Evolutionary conservation across 2,797 vertebrate species (phyloP), one percentile per base, ranked within the genome.

Genomic region (Nyctibius grandis): DNA sequence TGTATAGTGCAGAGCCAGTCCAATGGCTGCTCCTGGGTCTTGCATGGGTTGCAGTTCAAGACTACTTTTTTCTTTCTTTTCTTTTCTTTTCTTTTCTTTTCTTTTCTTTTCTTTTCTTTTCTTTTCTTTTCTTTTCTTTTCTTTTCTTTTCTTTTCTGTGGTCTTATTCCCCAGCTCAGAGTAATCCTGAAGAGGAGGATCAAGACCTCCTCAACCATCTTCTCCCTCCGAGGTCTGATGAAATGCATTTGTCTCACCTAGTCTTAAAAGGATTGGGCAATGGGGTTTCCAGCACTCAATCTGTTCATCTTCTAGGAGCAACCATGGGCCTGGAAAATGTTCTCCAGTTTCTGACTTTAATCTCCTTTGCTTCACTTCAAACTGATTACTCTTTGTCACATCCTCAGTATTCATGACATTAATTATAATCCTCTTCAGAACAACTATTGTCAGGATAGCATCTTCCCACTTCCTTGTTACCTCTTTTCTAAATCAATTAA

Each of bases 391-490:
- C 85, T 67, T 51, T 91, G 12, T 56, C 40, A 53, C n/a, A 63
- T 65, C 73, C 34, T 76, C 45, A 15, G 34, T 34, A 65, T 67
- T 50, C 4, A 14, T 8, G 26, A 57, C 1, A 57, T 33, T 81
- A 75, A 47, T 81, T 72, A 33, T 15, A 78, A 78, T 50, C 33
- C 12, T 69, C 25, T 67, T 85, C 51, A 51, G 54, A 89, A 14
- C 26, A 73, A 28, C 21, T 0, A 0, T 50, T 51, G 38, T 64
- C 57, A 75, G 14, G 36, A 29, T 75, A 38, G 4, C 9, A 22
- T 80, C 28, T 92, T 84, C 17, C 38, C n/a, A n/a, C 6, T 79
- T 79, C 16, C 12, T 68, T 67, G 15, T 73, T 73, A 75, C 12
- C 23, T 5, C 3, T 72, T 26, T 48, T 78, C 45, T 68, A 65